phyloP scores from a whole-genome alignment of 2,888 invertebrate genomes.

The Leptinotarsa rubiginosa region DNA sequence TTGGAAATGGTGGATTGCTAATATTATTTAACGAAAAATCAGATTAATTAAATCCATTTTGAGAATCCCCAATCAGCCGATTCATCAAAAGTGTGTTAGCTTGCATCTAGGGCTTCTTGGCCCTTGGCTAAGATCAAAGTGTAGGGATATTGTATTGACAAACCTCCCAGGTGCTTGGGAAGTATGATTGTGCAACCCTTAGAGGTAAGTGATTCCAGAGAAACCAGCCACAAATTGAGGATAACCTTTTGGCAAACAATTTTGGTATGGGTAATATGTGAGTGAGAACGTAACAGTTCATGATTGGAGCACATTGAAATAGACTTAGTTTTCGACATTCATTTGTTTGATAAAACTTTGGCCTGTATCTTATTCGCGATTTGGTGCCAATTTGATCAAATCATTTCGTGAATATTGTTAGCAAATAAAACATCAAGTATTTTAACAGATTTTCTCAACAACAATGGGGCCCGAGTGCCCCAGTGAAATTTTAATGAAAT shows the following conservation, averaged over 20 bases:
- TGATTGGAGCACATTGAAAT: neutral
- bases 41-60: neutral
- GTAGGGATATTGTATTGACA: neutral
- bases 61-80: neutral
- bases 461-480: no score
- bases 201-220: neutral
- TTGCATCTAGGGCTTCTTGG: no score
- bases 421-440: neutral
- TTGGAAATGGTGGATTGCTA: no score
- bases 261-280: slow-evolving; percentile 11
- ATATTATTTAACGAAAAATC: no score
- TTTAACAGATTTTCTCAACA: neutral
- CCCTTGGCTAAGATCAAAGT: no score
- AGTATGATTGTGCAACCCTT: slow-evolving; percentile 1
- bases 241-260: slow-evolving; percentile 8
- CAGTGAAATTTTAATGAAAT: no score
- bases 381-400: slow-evolving; percentile 7
- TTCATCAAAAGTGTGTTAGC: neutral
- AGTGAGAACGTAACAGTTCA: neutral
- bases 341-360: neutral
- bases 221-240: slow-evolving; percentile 14
- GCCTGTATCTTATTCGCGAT: slow-evolving; percentile 6
- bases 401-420: neutral
- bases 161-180: neutral
- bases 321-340: neutral